A percentile compares a stretch with the other conserved stretches of the same genome.
Conservation (phyloP, 2,888 invertebrate genomes). For the Allacma fusca region DNA sequence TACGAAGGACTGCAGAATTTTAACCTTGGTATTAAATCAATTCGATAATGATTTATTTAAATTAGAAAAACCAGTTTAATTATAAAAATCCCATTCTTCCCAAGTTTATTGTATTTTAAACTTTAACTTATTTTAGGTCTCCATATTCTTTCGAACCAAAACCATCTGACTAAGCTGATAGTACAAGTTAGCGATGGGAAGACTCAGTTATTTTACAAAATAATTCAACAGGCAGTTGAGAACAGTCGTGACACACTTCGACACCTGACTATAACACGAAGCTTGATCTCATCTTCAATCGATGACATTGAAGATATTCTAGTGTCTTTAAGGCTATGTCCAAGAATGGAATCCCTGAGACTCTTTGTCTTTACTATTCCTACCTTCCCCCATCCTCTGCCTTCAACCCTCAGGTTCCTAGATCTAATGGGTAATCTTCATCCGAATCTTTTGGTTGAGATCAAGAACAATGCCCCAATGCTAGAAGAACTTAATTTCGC, state of each 20-base stretch:
- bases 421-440: slow-evolving; percentile 14
- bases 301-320: slow-evolving; percentile 4
- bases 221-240: background rate
- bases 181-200: background rate
- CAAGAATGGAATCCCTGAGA: background rate
- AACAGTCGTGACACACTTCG: background rate
- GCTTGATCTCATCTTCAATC: background rate
- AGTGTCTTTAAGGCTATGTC: background rate
- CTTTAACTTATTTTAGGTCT: slow-evolving; percentile 11
- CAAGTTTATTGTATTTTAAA: too few species aligned
- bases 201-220: background rate
- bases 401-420: background rate
- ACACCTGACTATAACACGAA: background rate
- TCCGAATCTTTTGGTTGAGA: background rate
- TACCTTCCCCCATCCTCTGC: slow-evolving; percentile 14
- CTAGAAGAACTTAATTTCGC: slow-evolving; percentile 1
- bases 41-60: background rate
- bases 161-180: background rate
- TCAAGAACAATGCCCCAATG: background rate
- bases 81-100: too few species aligned
- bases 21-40: background rate
- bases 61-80: background rate
- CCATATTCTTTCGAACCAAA: background rate
- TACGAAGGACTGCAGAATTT: slow-evolving; percentile 14
- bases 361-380: slow-evolving; percentile 22